These are phyloP conservation scores for Vanessa atalanta DNA, from an alignment of 1,140 invertebrate genomes.

Conservation along the genomic window DNA sequence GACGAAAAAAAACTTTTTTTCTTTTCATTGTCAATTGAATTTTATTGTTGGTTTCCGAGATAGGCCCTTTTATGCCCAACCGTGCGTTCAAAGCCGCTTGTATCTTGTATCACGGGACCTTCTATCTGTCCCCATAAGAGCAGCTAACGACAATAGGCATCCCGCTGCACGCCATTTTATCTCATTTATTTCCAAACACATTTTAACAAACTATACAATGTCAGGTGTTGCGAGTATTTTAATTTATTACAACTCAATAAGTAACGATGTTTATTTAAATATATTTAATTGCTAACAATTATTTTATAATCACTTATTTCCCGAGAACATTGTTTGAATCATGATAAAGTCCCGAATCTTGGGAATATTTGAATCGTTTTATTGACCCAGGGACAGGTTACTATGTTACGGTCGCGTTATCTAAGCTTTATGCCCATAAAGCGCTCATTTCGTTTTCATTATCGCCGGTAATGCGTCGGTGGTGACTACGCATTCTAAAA, in stretches of 20 bases:
- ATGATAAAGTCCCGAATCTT: neutral
- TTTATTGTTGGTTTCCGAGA: slow-evolving; percentile 78
- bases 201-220: slow-evolving; percentile 49
- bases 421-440: slow-evolving; percentile 46
- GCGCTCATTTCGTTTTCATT: slow-evolving; percentile 59
- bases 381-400: slow-evolving; percentile 43
- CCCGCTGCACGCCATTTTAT: slow-evolving; percentile 66
- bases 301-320: neutral
- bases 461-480: slow-evolving; percentile 50
- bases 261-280: neutral
- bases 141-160: slow-evolving; percentile 64
- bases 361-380: slow-evolving; percentile 30
- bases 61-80: slow-evolving; percentile 74
- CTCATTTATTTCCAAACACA: slow-evolving; percentile 63
- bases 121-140: slow-evolving; percentile 60
- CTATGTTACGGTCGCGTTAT: slow-evolving; percentile 51
- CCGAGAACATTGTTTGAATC: neutral
- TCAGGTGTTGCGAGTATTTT: slow-evolving; percentile 60
- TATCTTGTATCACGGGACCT: slow-evolving; percentile 46
- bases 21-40: slow-evolving; percentile 78
- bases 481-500: slow-evolving; percentile 49
- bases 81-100: slow-evolving; percentile 76
- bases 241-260: slow-evolving; percentile 1
- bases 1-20: slow-evolving; percentile 52
- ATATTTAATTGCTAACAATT: neutral